Conservation (phyloP, 2,888 invertebrate species). For the Orthonychiurus folsomi region DNA sequence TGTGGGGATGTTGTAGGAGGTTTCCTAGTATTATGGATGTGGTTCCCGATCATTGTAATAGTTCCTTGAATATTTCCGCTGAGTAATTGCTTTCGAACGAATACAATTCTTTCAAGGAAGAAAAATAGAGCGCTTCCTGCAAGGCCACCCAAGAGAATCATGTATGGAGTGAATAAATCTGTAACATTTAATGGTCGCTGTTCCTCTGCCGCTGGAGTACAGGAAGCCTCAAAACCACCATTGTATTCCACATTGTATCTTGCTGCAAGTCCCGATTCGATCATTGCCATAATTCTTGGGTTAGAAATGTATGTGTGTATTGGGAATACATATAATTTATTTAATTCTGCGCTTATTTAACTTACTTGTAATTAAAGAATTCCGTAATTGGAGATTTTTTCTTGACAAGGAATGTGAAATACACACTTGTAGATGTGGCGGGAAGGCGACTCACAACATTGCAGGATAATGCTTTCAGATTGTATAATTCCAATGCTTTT, state of each 20-base stretch:
- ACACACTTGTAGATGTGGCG: background rate
- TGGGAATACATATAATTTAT: constrained; percentile 1
- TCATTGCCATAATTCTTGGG: background rate
- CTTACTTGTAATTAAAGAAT: background rate
- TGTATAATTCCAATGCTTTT: background rate
- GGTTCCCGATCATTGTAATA: no score
- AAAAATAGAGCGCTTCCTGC: background rate
- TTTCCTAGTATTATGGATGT: no score
- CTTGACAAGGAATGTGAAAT: background rate
- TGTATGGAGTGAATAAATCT: background rate
- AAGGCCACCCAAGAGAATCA: background rate
- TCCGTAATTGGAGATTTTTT: background rate
- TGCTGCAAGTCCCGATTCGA: background rate
- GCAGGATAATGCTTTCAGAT: background rate
- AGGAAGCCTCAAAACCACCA: background rate
- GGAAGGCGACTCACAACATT: background rate
- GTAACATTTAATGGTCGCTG: background rate
- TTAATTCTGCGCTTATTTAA: background rate
- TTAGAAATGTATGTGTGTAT: no score
- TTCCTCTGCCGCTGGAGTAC: background rate
- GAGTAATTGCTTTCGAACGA: background rate
- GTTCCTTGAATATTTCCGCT: no score
- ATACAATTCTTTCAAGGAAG: background rate
- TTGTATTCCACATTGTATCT: background rate
- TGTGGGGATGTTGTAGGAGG: background rate